Percentiles rank a stretch among this genome's conserved stretches.
These are phyloP conservation scores for Epizoanthus rinbou DNA, from an alignment of 92 coral and sea anemone genomes.

Conservation along the genomic window DNA sequence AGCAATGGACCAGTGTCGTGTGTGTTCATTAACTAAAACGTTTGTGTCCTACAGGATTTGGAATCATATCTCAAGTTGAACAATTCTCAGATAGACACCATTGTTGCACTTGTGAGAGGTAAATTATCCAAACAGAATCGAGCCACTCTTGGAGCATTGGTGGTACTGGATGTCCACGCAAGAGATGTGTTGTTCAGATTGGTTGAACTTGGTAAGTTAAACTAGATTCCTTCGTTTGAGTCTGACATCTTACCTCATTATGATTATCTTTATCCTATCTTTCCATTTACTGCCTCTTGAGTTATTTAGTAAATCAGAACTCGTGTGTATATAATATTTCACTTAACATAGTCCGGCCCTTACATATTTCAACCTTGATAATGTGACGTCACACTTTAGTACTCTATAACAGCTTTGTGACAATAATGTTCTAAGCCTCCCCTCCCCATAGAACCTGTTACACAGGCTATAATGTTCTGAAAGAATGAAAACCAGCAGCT, in stretches of 20 bases:
- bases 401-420: too few relatives aligned
- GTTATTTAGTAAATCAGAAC: too few relatives aligned
- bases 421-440: too few relatives aligned
- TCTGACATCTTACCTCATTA: too few relatives aligned
- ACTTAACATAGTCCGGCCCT: too few relatives aligned
- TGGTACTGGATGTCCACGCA: constrained; percentile 88
- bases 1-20: not conserved
- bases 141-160: constrained; percentile 86
- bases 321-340: too few relatives aligned
- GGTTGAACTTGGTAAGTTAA: constrained; percentile 64
- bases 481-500: too few relatives aligned
- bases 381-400: too few relatives aligned
- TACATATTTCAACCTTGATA: too few relatives aligned
- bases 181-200: constrained; percentile 80
- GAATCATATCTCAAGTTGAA: constrained; percentile 76
- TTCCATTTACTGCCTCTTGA: not conserved
- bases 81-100: constrained; percentile 80
- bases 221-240: not conserved
- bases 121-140: constrained; percentile 84
- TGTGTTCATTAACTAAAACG: not conserved
- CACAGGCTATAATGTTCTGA: too few relatives aligned
- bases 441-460: too few relatives aligned
- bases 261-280: too few relatives aligned
- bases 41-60: constrained; percentile 60
- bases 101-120: constrained; percentile 76